phyloP scores from a whole-genome alignment of 2,888 invertebrate genomes.

The Chymomyza fuscimana region DNA sequence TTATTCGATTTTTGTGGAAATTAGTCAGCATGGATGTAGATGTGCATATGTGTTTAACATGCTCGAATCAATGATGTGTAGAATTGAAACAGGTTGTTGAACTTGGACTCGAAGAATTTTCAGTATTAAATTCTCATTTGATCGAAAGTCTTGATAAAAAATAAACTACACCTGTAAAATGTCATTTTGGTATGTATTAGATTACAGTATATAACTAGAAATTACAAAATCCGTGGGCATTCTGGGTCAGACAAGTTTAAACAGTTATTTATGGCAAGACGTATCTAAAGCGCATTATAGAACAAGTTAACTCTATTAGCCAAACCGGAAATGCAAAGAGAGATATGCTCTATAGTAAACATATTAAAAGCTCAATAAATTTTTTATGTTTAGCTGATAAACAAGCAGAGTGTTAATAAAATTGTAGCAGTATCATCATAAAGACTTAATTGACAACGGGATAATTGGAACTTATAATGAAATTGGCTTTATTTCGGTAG shows the following conservation, averaged over 20 bases:
- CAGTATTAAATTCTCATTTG: background rate
- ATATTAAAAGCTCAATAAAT: background rate
- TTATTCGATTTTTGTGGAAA: constrained; percentile 15
- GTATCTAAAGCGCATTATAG: background rate
- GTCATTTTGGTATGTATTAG: background rate
- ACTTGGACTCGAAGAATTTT: constrained; percentile 9
- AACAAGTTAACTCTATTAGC: background rate
- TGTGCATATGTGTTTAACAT: constrained; percentile 21
- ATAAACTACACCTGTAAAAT: background rate
- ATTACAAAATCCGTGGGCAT: background rate
- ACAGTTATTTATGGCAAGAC: background rate
- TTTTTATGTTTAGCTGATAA: background rate
- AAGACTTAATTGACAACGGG: too few relatives aligned
- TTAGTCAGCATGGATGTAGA: constrained; percentile 37
- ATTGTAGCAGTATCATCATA: background rate
- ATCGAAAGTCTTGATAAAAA: background rate
- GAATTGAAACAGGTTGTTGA: constrained; percentile 28
- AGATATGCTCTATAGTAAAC: background rate
- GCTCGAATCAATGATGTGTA: constrained; percentile 35
- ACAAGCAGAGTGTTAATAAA: background rate
- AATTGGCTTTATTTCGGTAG: too few relatives aligned
- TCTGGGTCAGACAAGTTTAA: background rate
- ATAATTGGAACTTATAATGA: too few relatives aligned
- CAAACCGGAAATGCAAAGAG: background rate
- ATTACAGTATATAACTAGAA: background rate